These are phyloP conservation scores for Poecilia velifera DNA, from an alignment of 2,797 vertebrate species.

Conservation along the genomic window DNA sequence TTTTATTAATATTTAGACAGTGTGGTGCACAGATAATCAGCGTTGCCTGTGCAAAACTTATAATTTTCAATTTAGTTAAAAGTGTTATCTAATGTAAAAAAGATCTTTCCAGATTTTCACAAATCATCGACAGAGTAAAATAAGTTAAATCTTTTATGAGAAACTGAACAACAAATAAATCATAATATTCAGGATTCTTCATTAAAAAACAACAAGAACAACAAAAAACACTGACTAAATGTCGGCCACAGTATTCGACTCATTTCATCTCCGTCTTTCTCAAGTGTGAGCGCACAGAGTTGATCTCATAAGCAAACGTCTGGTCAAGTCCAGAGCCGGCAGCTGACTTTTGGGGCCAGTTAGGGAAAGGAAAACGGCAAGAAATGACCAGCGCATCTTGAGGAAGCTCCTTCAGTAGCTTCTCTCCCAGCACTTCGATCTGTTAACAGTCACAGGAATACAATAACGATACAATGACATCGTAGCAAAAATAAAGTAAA, in stretches of 20 bases:
- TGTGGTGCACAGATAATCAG: background rate
- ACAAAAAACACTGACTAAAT: background rate
- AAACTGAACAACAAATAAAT: constrained; percentile 9
- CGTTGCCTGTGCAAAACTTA: background rate
- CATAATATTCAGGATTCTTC: constrained; percentile 11
- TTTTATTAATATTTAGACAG: background rate
- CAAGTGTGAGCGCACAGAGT: constrained; percentile 50
- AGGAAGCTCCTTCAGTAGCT: constrained; percentile 78
- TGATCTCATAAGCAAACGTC: constrained; percentile 80
- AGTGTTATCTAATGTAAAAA: background rate
- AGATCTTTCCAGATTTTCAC: constrained; percentile 3
- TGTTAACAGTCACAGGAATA: constrained; percentile 47
- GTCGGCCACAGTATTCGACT: background rate
- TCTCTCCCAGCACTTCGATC: constrained; percentile 77
- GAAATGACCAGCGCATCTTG: constrained; percentile 72
- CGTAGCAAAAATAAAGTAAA: constrained; percentile 1
- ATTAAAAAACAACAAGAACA: background rate
- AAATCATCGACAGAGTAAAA: background rate
- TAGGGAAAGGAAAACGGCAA: constrained; percentile 77
- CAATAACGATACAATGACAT: background rate
- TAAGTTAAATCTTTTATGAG: constrained; percentile 7
- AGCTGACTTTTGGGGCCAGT: constrained; percentile 68
- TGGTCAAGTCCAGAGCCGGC: constrained; percentile 74
- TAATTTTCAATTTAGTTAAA: background rate
- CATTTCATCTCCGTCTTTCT: constrained; percentile 4